phyloP scores from a whole-genome alignment of 2,888 invertebrate genomes.

The Danaus chrysippus region DNA sequence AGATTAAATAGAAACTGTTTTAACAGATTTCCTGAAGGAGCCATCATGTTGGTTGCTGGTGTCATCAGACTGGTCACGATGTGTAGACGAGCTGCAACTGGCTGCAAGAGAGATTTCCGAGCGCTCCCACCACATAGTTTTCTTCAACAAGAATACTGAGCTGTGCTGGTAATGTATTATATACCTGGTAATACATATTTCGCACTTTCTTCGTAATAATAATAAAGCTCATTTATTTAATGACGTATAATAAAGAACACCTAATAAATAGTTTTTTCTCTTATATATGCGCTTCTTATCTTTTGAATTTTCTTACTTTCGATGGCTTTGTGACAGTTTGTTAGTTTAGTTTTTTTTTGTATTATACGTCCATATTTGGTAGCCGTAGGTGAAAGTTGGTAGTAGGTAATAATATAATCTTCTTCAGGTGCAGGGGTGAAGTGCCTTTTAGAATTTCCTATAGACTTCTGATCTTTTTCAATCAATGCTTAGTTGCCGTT shows the following conservation, averaged over 20 bases:
- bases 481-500: too few species aligned
- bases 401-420: constrained; percentile 28
- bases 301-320: too few species aligned
- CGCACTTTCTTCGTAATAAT: too few species aligned
- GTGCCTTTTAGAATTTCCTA: too few species aligned
- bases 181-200: not conserved
- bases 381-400: constrained; percentile 30
- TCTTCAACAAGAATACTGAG: constrained; percentile 62
- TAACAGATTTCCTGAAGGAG: constrained; percentile 63
- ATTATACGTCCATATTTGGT: constrained; percentile 27
- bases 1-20: not conserved
- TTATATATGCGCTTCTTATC: constrained; percentile 5
- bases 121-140: constrained; percentile 57
- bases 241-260: not conserved
- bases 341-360: constrained; percentile 20
- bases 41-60: constrained; percentile 62
- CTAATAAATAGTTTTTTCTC: not conserved
- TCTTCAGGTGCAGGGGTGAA: constrained; percentile 13
- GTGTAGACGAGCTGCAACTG: constrained; percentile 58
- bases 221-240: not conserved
- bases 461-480: too few species aligned
- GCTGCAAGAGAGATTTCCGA: constrained; percentile 61
- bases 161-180: constrained; percentile 57
- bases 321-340: constrained; percentile 10
- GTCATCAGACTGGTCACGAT: constrained; percentile 62